Percentiles rank a stretch among this genome's conserved stretches.
Evolutionary conservation across 2,113 vertebrate species (phyloP).

Genomic region (Triplophysa tibetana): DNA sequence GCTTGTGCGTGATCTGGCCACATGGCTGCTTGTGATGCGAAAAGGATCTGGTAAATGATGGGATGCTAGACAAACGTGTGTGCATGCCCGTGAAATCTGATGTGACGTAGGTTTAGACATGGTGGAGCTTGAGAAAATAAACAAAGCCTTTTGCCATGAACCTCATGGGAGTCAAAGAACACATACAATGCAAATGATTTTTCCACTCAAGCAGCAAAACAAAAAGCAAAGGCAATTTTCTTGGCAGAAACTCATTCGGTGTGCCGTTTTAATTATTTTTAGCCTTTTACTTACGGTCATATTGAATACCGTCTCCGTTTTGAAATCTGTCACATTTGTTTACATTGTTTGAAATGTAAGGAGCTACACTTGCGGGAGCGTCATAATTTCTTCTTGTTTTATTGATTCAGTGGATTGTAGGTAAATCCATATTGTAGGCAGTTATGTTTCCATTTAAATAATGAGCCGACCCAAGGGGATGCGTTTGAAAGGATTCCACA

Average conservation of each 20-base stretch:
- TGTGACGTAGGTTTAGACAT: slow-evolving; percentile 1
- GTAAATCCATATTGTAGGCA: background rate
- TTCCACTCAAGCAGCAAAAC: background rate
- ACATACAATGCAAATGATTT: background rate
- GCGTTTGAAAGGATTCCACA: background rate
- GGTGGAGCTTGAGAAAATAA: slow-evolving; percentile 5
- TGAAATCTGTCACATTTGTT: background rate
- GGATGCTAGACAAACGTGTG: background rate
- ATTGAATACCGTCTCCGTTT: background rate
- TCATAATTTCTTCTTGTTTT: background rate
- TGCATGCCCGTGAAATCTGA: background rate
- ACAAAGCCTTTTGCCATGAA: slow-evolving; percentile 19
- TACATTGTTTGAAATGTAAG: background rate
- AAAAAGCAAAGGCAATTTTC: slow-evolving; percentile 28
- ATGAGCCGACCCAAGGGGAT: slow-evolving; percentile 2
- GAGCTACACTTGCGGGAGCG: background rate
- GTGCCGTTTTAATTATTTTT: background rate
- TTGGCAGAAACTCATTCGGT: background rate
- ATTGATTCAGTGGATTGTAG: slow-evolving; percentile 14
- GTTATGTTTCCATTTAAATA: slow-evolving; percentile 16
- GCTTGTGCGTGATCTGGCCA: background rate
- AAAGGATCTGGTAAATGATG: background rate
- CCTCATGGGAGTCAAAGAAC: background rate
- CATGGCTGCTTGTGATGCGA: background rate
- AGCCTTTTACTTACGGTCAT: background rate